Percentiles rank a stretch among this genome's conserved stretches.
phyloP scores from a whole-genome alignment of 2,888 invertebrate species.

The Rugalucina vietnamica region DNA sequence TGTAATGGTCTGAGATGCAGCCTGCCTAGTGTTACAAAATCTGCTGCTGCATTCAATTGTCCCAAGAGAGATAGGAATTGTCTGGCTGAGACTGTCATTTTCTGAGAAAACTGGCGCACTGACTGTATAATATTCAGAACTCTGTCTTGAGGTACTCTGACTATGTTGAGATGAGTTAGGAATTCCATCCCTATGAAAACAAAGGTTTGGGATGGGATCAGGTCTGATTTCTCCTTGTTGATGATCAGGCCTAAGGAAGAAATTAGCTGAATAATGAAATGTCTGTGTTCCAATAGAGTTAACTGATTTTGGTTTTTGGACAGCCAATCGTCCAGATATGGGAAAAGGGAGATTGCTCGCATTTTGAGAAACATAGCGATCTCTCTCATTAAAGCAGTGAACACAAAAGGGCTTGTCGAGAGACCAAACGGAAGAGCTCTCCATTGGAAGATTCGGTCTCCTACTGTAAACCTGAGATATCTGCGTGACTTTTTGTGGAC shows the following conservation, averaged over 20 bases:
- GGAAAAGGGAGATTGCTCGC: background rate
- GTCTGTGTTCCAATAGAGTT: background rate
- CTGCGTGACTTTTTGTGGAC: background rate
- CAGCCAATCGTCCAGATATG: background rate
- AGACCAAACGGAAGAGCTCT: constrained; percentile 2
- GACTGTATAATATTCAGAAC: background rate
- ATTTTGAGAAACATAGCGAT: background rate
- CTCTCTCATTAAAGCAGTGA: background rate
- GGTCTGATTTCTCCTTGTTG: constrained; percentile 27
- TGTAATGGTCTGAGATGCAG: constrained; percentile 34
- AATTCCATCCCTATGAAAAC: constrained; percentile 6
- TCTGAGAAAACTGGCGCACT: background rate
- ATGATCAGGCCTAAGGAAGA: background rate
- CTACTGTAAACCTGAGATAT: background rate
- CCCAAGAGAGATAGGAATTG: constrained; percentile 19
- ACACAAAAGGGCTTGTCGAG: background rate
- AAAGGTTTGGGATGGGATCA: constrained; percentile 26
- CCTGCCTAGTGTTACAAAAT: constrained; percentile 16
- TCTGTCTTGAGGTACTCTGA: background rate
- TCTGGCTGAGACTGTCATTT: constrained; percentile 9
- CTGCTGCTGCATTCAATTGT: constrained; percentile 16
- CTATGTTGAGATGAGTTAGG: background rate
- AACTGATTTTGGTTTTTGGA: background rate
- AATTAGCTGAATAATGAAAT: background rate
- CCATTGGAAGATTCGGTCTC: background rate